Base-by-base conservation (phyloP, 30 jellyfish, hydroid and myxozoan species). In the Haliclystus octoradiatus region DNA sequence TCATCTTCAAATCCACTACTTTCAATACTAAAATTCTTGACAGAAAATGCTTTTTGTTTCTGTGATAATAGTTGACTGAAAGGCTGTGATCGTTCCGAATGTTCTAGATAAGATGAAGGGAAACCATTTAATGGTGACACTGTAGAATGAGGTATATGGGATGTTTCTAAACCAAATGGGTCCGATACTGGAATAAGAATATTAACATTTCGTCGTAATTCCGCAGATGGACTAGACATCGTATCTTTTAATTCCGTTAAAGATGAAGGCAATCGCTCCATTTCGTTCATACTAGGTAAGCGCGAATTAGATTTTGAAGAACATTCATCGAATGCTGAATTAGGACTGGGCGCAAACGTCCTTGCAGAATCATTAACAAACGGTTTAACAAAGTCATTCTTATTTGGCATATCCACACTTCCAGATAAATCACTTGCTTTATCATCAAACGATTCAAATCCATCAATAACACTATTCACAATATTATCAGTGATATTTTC, bases 1-100 rank as follows among this genome's bases (percentile, higher is more conserved):
- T 91, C 99, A 29, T 91, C 99, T 50, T 91, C 99, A 78, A 76
- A 91, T 27, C 99, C 99, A 60, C 99, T 91, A 71, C 99, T 91
- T 29, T 91, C 99, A 3, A 83, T 33, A 50, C 99, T 91, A 28
- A 33, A 74, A 1, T 92, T 91, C 61, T 72, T 83, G 26, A 52
- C 34, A 1, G 68, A 0, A 30, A 30, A 33, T 61, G 79, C 49
- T 13, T 28, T 66, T 33, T 19, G 40, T n/a, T 65, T 31, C 23
- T 26, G 71, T 7, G 2, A 31, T 1, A 15, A 23, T 13, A 26
- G 23, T 23, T 4, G 12, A 57, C 12, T 5, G 26, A 4, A 23
- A 4, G 12, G 26, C 69, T 57, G 26, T 4, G 26, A 4, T 26
- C 23, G 12, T 57, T 23, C 69, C 26, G 26, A 4, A 5, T 12